Evolutionary conservation across 2,113 vertebrate genomes (phyloP), one percentile per base, ranked within the genome.

Genomic region (Triplophysa rosa): DNA sequence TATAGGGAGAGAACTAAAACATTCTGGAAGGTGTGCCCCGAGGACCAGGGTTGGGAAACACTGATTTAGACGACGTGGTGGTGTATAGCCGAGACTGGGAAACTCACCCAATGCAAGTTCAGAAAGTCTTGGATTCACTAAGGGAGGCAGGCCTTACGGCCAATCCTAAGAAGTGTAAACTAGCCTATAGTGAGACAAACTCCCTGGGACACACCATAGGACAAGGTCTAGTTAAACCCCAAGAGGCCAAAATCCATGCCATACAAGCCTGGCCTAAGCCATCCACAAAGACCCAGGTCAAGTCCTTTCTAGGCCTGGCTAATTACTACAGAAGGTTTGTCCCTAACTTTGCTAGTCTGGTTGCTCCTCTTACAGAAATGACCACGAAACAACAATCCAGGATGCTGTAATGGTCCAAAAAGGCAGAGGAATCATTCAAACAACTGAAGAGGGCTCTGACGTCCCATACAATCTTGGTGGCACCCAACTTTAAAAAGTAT

Each of bases 141-240:
- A 45, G 37, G 2, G 11, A 67, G 10, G 33, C 37, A 0, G 65
- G 11, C 65, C 37, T 21, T 11, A 67, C 65, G 13, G 65, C 65
- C 21, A 67, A 47, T 11, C 37, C 40, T 21, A 67, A 67, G 23
- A 67, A 47, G n/a, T 47, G 66, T 11, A 45, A 67, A 45, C 17
- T 67, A 42, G 19, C 66, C 37, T 67, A 42, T n/a, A 23, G 65
- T 23, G 66, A 67, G n/a, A 40, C 19, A n/a, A 21, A 67, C 33
- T 67, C 23, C 21, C 40, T 47, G 40, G n/a, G n/a, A n/a, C n/a
- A n/a, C n/a, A n/a, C n/a, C n/a, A n/a, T n/a, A n/a, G n/a, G 65
- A 40, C 4, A 1, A 67, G 65, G 65, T 7, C 65, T 67, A 6
- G 65, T 67, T 42, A n/a, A 67, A 23, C 37, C 11, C 1, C 37